Evolutionary conservation across 2,797 vertebrate genomes (phyloP).

Genomic region (Cercopithecus hamlyni): DNA sequence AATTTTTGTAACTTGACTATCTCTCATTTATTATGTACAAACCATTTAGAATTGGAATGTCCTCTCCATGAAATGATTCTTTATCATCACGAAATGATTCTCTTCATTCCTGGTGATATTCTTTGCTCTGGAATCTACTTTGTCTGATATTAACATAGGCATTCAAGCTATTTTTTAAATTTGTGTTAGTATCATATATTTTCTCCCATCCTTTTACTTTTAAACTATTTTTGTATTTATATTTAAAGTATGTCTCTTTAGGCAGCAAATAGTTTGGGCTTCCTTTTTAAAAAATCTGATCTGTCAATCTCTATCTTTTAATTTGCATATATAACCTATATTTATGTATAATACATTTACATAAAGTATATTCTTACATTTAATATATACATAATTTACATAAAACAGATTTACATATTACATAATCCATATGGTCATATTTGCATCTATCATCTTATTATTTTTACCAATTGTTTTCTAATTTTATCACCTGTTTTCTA

Average conservation of each 20-base stretch:
- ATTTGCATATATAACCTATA: neutral
- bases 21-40: neutral
- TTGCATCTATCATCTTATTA: neutral
- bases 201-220: neutral
- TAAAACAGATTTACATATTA: neutral
- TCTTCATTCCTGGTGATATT: neutral
- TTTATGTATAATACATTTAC: neutral
- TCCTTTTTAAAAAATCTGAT: neutral
- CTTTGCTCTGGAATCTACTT: neutral
- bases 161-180: neutral
- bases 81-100: neutral
- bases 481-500: too few species aligned
- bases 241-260: neutral
- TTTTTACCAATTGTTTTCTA: neutral
- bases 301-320: neutral
- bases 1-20: neutral
- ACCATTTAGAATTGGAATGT: neutral
- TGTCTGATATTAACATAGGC: neutral
- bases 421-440: neutral
- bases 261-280: neutral
- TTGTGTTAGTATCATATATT: neutral
- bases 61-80: neutral
- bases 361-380: neutral
- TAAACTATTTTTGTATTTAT: neutral
- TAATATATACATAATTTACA: neutral